A percentile compares a stretch with the other conserved stretches of the same genome.
phyloP scores from a whole-genome alignment of 2,888 invertebrate genomes.

The Leptothorax acervorum region DNA sequence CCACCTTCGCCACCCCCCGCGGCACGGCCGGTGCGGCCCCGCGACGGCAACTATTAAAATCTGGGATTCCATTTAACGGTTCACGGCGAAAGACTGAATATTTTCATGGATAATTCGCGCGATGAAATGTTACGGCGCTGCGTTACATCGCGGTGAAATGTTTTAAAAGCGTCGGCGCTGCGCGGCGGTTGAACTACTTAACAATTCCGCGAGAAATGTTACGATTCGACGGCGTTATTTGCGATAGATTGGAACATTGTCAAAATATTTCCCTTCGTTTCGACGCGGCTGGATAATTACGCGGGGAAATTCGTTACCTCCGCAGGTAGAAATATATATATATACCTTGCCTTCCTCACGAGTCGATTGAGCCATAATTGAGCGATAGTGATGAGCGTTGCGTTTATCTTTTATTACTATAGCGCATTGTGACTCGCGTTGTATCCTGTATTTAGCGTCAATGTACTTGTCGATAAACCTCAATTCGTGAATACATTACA shows the following conservation, averaged over 20 bases:
- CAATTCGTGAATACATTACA: neutral
- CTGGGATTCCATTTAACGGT: conserved; percentile 61
- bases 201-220: conserved; percentile 56
- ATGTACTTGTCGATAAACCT: neutral
- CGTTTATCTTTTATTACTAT: conserved; percentile 47
- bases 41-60: conserved; percentile 67
- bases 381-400: conserved; percentile 21
- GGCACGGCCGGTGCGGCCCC: conserved; percentile 32
- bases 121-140: conserved; percentile 55
- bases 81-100: conserved; percentile 55
- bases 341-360: conserved; percentile 30
- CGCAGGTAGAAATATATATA: conserved; percentile 22
- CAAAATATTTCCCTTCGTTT: conserved; percentile 55
- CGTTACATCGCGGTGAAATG: conserved; percentile 50
- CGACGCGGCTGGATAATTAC: conserved; percentile 45
- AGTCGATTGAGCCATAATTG: conserved; percentile 39
- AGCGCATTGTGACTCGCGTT: neutral
- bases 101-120: conserved; percentile 50
- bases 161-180: conserved; percentile 54
- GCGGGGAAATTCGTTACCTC: conserved; percentile 45
- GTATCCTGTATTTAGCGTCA: neutral
- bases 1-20: conserved; percentile 42
- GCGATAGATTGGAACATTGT: conserved; percentile 56
- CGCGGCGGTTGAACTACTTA: conserved; percentile 42
- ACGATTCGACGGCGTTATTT: conserved; percentile 51